Percentiles rank a stretch among this genome's conserved stretches.
phyloP scores from a whole-genome alignment of 2,113 vertebrate genomes.

The Cottus gobio region DNA sequence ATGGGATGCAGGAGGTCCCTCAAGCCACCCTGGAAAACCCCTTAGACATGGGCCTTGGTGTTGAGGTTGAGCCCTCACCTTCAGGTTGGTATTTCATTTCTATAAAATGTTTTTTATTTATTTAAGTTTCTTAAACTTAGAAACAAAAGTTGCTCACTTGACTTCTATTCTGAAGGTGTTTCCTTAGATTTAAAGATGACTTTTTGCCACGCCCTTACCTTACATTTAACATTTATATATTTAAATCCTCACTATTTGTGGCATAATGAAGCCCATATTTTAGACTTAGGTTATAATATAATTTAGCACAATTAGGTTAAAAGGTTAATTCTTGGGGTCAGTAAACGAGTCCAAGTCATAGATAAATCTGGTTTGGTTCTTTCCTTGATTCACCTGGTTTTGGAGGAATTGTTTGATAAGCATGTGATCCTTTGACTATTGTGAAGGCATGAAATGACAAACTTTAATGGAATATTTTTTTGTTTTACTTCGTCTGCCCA shows the following conservation, averaged over 20 bases:
- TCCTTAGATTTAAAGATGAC: background rate
- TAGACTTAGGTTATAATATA: background rate
- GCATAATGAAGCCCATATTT: background rate
- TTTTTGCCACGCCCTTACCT: background rate
- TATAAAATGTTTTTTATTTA: background rate
- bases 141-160: background rate
- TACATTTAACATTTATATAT: background rate
- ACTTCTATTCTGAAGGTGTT: background rate
- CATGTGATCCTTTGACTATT: background rate
- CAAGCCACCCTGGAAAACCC: constrained; percentile 75
- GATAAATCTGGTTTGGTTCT: background rate
- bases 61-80: constrained; percentile 65
- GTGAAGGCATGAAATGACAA: background rate
- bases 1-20: constrained; percentile 74
- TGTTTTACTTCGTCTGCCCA: background rate
- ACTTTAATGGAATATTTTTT: background rate
- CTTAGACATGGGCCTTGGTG: constrained; percentile 68
- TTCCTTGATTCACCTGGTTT: background rate
- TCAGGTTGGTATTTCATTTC: constrained; percentile 70
- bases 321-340: background rate
- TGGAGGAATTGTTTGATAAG: background rate
- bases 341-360: background rate
- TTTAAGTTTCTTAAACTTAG: background rate
- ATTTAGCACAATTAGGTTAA: background rate
- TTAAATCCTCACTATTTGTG: background rate